Evolutionary conservation across 2,113 vertebrate species (phyloP).

Genomic region (Accipiter virgatus): DNA sequence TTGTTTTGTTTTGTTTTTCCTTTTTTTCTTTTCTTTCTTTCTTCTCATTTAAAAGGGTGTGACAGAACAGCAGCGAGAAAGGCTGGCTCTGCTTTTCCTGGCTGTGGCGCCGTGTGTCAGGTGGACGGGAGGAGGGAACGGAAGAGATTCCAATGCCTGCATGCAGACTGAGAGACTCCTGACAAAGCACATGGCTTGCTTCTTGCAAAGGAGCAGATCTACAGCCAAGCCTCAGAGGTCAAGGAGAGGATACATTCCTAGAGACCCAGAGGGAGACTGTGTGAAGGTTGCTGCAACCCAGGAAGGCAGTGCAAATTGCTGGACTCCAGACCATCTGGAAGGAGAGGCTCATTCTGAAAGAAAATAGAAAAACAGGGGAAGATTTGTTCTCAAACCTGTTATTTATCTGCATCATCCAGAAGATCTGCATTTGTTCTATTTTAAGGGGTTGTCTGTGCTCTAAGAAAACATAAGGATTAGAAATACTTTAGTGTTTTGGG

Average conservation of each 20-base stretch:
- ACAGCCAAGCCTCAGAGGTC: constrained; percentile 37
- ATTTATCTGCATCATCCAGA: background rate
- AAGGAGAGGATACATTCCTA: constrained; percentile 59
- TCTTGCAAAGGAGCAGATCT: background rate
- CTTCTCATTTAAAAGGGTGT: background rate
- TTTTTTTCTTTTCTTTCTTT: background rate
- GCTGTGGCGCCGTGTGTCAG: background rate
- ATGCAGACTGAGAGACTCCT: background rate
- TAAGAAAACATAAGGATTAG: background rate
- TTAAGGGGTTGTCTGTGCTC: background rate
- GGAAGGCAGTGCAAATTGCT: background rate
- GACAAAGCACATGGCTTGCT: constrained; percentile 25
- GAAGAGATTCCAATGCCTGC: background rate
- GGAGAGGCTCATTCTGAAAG: background rate
- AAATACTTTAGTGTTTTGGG: background rate
- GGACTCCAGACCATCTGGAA: constrained; percentile 33
- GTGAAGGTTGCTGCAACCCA: constrained; percentile 18
- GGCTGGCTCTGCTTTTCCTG: background rate
- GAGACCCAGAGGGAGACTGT: constrained; percentile 46
- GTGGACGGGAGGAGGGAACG: background rate
- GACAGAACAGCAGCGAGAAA: background rate
- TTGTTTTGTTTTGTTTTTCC: too few relatives aligned
- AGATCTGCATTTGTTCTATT: background rate
- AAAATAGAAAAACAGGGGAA: background rate
- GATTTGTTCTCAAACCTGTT: background rate